phyloP scores from a whole-genome alignment of 2,113 vertebrate species.

The Galbula dea region DNA sequence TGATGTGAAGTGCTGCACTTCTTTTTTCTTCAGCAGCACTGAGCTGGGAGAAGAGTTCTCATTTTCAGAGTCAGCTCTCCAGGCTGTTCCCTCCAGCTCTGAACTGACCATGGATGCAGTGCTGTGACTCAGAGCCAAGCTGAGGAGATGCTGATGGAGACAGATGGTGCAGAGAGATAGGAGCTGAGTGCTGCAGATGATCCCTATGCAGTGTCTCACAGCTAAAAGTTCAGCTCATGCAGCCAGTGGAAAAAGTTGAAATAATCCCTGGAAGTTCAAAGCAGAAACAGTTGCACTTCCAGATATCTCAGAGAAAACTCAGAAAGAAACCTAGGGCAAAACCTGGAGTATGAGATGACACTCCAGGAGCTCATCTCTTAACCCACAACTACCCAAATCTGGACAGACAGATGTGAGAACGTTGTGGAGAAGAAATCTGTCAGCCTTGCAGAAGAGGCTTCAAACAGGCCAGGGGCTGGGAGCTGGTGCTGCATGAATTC shows the following conservation, averaged over 20 bases:
- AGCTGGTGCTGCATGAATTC: not conserved
- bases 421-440: not conserved
- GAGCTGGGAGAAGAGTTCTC: not conserved
- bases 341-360: not conserved
- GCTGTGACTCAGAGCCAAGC: rapidly evolving
- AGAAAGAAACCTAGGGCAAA: not conserved
- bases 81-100: not conserved
- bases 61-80: not conserved
- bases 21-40: not conserved
- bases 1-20: not conserved
- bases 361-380: not conserved
- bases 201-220: rapidly evolving
- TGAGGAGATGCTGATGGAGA: rapidly evolving
- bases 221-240: not conserved
- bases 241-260: not conserved
- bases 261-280: not conserved
- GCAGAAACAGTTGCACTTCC: not conserved
- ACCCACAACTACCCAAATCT: not conserved
- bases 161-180: not conserved
- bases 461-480: not conserved
- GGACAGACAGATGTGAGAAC: rapidly evolving
- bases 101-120: rapidly evolving
- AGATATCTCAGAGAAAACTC: not conserved
- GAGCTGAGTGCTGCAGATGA: not conserved
- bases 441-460: not conserved